These are phyloP conservation scores for Ethmia dodecea DNA, from an alignment of 2,888 invertebrate species.

Conservation along the genomic window DNA sequence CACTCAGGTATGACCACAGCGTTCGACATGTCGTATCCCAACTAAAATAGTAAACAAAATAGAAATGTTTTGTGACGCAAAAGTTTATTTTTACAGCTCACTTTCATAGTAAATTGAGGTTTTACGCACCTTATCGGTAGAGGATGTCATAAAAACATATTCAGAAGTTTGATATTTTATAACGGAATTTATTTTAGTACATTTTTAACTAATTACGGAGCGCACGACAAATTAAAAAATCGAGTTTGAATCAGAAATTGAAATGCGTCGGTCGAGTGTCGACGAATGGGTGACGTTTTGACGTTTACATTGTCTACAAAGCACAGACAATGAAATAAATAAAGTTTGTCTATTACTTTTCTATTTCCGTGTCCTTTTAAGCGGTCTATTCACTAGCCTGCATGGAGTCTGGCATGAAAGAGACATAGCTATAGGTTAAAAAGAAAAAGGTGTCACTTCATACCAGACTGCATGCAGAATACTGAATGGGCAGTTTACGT, in stretches of 20 bases:
- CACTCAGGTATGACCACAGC: slow-evolving; percentile 60
- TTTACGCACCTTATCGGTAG: slow-evolving; percentile 36
- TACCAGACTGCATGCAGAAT: too few species aligned
- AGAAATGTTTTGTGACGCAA: slow-evolving; percentile 68
- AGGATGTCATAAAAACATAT: slow-evolving; percentile 59
- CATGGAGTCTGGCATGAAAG: too few species aligned
- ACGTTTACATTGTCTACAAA: slow-evolving; percentile 6
- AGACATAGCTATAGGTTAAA: too few species aligned
- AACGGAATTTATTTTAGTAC: slow-evolving; percentile 29
- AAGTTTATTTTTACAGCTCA: slow-evolving; percentile 58
- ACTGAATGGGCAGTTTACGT: too few species aligned
- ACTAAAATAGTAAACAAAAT: slow-evolving; percentile 64
- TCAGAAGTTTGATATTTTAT: slow-evolving; percentile 20
- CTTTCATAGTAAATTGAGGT: slow-evolving; percentile 5
- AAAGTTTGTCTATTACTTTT: slow-evolving; percentile 1
- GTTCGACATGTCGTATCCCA: slow-evolving; percentile 61
- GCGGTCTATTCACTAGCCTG: neutral
- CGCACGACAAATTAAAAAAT: slow-evolving; percentile 28
- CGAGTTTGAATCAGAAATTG: slow-evolving; percentile 40
- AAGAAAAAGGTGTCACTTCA: too few species aligned
- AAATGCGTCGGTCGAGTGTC: slow-evolving; percentile 43
- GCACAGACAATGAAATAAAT: neutral
- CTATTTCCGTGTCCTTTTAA: slow-evolving; percentile 10
- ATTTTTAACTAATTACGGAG: slow-evolving; percentile 28
- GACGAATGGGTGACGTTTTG: slow-evolving; percentile 34